Evolutionary conservation across 2,888 invertebrate genomes (phyloP), one percentile per base, ranked within the genome.

Genomic region (Ferrisia virgata): DNA sequence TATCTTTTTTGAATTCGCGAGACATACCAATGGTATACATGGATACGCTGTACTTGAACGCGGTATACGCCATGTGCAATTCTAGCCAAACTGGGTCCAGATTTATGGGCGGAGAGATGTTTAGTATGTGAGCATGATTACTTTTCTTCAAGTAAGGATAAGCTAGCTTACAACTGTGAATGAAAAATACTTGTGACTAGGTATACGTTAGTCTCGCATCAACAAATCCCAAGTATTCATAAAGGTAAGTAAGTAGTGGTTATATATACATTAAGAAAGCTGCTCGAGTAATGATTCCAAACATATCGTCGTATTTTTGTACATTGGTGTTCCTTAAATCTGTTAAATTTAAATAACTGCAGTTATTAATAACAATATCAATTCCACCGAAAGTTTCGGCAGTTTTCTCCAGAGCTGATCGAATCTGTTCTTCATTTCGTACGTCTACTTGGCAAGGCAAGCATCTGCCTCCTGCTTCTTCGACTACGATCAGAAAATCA

Each of bases 41-140:
- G 0, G 97, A 97, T 98, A 98, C 98, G 28, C 98, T 98, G 88
- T 96, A 99, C 88, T 99, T 99, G 2, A 98, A 96, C 93, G 98
- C 98, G 0, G 98, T 98, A 89, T 99, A 99, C 0, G 97, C 98
- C 79, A 97, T 94, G 89, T 98, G 95, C 86, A 94, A 91, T 79
- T 92, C 92, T 88, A 98, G 97, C 98, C 98, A 99, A 86, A 92
- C 90, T 0, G 96, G 92, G 86, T 92, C 92, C 93, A 99, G 92
- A 88, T 94, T 95, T n/a, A 99, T 90, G 0, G 98, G 98, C 2
- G 99, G 98, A 22, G 97, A 97, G 80, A 98, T 90, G 89, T 98
- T 99, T n/a, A 99, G 91, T 86, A 99, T 97, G 88, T 98, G 98
- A 0, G 97, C 95, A 89, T 97, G 97, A 85, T 92, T 91, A 86